Evolutionary conservation across 2,888 invertebrate genomes (phyloP).

Genomic region (Netelia virgata): DNA sequence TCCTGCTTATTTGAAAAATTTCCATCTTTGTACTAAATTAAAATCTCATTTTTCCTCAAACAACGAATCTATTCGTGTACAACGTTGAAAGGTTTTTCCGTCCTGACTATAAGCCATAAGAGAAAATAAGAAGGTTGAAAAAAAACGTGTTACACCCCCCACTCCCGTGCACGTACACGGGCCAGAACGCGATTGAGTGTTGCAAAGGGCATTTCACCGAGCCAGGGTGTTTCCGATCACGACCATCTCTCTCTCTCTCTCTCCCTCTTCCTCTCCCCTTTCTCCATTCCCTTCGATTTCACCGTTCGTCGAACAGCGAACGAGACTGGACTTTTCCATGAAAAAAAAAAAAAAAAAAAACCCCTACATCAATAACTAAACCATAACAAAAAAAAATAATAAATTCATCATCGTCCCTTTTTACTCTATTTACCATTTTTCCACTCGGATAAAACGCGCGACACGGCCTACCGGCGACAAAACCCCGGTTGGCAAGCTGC

Average conservation of each 20-base stretch:
- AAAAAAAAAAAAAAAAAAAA: constrained; percentile 13
- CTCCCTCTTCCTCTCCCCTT: not conserved
- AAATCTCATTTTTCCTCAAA: too few relatives aligned
- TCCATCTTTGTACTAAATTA: too few relatives aligned
- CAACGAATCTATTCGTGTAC: too few relatives aligned
- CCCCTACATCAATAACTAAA: too few relatives aligned
- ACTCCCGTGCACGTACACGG: not conserved
- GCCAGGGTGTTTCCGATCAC: not conserved
- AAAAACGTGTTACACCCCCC: too few relatives aligned
- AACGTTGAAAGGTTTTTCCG: too few relatives aligned
- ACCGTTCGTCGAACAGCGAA: constrained; percentile 8
- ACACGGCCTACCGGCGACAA: constrained; percentile 37
- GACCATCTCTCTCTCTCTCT: not conserved
- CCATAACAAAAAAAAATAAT: constrained; percentile 3
- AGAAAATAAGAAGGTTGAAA: too few relatives aligned
- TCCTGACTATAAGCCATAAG: too few relatives aligned
- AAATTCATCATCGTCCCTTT: constrained; percentile 2
- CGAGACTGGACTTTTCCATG: constrained; percentile 2
- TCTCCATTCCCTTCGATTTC: constrained; percentile 29
- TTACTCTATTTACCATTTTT: constrained; percentile 44
- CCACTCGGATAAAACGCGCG: constrained; percentile 14
- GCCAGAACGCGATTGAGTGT: not conserved
- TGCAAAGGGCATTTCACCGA: constrained; percentile 7
- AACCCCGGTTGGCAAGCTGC: constrained; percentile 5
- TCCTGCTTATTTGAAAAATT: too few relatives aligned